phyloP scores from a whole-genome alignment of 2,797 vertebrate genomes.

The Setipinna tenuifilis region DNA sequence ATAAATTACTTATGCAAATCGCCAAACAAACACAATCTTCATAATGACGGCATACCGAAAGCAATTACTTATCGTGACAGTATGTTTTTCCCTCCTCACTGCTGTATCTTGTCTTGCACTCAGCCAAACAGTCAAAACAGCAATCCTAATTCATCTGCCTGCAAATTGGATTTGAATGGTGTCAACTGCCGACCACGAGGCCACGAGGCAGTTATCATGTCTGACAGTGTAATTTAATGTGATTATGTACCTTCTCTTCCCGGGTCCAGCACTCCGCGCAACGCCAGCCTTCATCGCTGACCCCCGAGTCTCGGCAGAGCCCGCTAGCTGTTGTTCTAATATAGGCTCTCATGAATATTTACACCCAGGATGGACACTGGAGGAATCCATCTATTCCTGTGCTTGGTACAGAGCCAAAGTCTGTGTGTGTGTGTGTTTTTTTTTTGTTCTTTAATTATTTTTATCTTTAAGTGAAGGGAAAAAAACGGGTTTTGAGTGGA shows the following conservation, averaged over 20 bases:
- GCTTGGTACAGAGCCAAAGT: neutral
- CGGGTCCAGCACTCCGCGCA: neutral
- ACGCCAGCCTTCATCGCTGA: neutral
- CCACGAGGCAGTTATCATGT: neutral
- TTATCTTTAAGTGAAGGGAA: neutral
- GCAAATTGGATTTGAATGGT: constrained; percentile 13
- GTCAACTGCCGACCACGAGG: neutral
- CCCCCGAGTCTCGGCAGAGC: neutral
- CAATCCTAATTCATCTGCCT: neutral
- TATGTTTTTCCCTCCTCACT: neutral
- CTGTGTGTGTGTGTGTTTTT: neutral
- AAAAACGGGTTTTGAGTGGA: neutral
- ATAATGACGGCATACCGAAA: neutral
- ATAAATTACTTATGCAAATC: neutral
- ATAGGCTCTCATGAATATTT: neutral
- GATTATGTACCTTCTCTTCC: neutral
- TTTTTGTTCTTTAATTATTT: neutral
- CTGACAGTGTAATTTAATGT: neutral
- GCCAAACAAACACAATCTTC: neutral
- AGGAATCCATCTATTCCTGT: neutral
- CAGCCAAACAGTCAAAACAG: neutral
- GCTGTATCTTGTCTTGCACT: neutral
- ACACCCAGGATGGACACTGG: neutral
- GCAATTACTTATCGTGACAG: neutral
- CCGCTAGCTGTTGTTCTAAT: neutral